Evolutionary conservation across 2,888 invertebrate species (phyloP).

Genomic region (Xylota segnis): DNA sequence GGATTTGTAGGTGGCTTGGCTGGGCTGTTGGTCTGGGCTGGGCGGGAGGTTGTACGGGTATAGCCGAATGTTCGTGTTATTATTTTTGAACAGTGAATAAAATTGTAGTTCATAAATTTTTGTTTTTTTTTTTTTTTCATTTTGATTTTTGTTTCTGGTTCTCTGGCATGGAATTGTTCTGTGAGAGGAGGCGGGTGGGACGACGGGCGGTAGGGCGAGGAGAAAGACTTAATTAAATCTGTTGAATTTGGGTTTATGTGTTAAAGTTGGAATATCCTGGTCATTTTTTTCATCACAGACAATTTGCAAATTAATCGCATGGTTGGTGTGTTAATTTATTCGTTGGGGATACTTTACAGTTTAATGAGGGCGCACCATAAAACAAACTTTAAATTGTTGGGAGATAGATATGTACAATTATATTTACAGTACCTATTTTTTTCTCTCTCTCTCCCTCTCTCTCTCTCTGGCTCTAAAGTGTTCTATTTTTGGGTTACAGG

Average conservation of each 20-base stretch:
- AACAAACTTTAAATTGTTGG: slow-evolving; percentile 15
- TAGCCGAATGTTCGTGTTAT: slow-evolving; percentile 33
- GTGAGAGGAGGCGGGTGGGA: background rate
- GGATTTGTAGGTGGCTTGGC: slow-evolving; percentile 33
- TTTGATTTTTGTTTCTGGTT: no score
- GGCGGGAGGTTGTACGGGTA: background rate
- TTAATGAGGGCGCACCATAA: slow-evolving; percentile 9
- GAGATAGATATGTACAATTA: background rate
- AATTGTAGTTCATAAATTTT: slow-evolving; percentile 66
- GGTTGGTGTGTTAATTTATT: slow-evolving; percentile 20
- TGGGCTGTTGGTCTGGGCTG: background rate
- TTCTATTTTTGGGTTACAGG: background rate
- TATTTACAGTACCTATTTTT: background rate
- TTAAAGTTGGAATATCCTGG: slow-evolving; percentile 16
- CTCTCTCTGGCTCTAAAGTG: no score
- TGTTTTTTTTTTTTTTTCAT: slow-evolving; percentile 6
- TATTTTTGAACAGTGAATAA: slow-evolving; percentile 59
- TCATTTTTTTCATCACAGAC: slow-evolving; percentile 3
- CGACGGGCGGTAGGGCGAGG: background rate
- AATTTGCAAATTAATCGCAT: slow-evolving; percentile 33
- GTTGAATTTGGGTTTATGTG: slow-evolving; percentile 63
- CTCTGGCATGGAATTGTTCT: slow-evolving; percentile 9
- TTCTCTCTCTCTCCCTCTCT: no score
- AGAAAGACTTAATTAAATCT: slow-evolving; percentile 62
- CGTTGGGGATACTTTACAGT: slow-evolving; percentile 6